Conservation (phyloP, 2,888 invertebrate genomes). For the Lymantria monacha region DNA sequence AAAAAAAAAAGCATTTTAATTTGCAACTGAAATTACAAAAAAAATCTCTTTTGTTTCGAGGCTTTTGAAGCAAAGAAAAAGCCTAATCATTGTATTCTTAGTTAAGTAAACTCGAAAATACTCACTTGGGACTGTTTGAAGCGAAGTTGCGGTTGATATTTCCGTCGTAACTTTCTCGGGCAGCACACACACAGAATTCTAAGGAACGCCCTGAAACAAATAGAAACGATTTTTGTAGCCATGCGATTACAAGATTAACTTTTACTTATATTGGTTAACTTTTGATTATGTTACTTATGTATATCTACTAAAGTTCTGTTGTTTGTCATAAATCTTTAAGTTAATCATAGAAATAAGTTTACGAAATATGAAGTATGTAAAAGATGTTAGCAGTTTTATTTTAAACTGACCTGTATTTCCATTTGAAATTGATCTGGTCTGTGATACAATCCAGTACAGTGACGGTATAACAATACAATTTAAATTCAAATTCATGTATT, state of each 20-base stretch:
- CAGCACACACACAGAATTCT: constrained; percentile 95
- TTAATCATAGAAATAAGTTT: too few species aligned
- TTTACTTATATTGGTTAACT: too few species aligned
- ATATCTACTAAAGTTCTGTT: too few species aligned
- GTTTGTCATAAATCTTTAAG: too few species aligned
- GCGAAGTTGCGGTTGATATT: constrained; percentile 92
- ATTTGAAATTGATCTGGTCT: too few species aligned
- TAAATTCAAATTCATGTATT: too few species aligned
- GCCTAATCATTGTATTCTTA: constrained; percentile 42
- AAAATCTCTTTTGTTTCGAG: constrained; percentile 16
- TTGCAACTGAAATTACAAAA: constrained; percentile 30
- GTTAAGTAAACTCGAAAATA: constrained; percentile 6
- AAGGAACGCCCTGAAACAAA: constrained; percentile 92
- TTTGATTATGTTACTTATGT: too few species aligned
- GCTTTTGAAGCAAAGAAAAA: constrained; percentile 17
- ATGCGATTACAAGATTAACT: background rate
- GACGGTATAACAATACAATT: too few species aligned
- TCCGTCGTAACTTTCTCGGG: constrained; percentile 89
- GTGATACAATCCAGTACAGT: too few species aligned
- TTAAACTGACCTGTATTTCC: too few species aligned
- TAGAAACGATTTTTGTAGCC: constrained; percentile 13
- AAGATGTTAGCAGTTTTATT: too few species aligned
- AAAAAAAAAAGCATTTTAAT: constrained; percentile 30
- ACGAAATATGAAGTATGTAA: too few species aligned
- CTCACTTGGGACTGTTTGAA: constrained; percentile 92